phyloP scores from a whole-genome alignment of 53 echinoderm and acorn worm species.

The Apostichopus leukothele region DNA sequence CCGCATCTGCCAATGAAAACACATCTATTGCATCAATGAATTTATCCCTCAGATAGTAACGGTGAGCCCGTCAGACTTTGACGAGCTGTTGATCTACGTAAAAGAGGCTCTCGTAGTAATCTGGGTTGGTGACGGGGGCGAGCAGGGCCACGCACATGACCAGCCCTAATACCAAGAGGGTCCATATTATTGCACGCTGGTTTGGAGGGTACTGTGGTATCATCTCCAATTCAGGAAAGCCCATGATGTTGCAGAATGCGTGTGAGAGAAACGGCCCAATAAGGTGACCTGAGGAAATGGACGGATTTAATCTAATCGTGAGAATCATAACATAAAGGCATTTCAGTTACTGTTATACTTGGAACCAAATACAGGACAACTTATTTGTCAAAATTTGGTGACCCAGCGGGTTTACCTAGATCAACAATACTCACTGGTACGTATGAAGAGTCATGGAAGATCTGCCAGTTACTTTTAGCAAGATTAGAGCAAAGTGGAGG shows the following conservation, averaged over 20 bases:
- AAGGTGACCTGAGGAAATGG: conserved; percentile 67
- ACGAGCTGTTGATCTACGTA: conserved; percentile 9
- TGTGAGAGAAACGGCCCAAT: conserved; percentile 86
- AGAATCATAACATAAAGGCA: no score
- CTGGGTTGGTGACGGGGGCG: conserved; percentile 72
- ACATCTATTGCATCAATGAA: background rate
- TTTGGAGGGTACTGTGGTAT: conserved; percentile 59
- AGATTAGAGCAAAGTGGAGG: no score
- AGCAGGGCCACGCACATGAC: conserved; percentile 68
- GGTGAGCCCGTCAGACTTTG: background rate
- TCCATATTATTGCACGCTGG: conserved; percentile 70
- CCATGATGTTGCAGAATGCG: conserved; percentile 97
- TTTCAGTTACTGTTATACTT: no score
- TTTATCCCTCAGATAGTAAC: background rate
- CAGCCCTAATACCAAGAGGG: conserved; percentile 69
- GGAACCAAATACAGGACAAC: no score
- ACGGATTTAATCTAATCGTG: no score
- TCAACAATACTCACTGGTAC: no score
- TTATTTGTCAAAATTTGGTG: no score
- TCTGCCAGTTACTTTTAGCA: no score
- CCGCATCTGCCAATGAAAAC: no score
- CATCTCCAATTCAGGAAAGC: conserved; percentile 90
- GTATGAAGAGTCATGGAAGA: no score
- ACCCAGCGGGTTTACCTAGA: no score
- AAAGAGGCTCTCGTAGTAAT: conserved; percentile 55